Evolutionary conservation across 1,140 invertebrate species (phyloP).

Genomic region (Zaprionus ghesquierei): DNA sequence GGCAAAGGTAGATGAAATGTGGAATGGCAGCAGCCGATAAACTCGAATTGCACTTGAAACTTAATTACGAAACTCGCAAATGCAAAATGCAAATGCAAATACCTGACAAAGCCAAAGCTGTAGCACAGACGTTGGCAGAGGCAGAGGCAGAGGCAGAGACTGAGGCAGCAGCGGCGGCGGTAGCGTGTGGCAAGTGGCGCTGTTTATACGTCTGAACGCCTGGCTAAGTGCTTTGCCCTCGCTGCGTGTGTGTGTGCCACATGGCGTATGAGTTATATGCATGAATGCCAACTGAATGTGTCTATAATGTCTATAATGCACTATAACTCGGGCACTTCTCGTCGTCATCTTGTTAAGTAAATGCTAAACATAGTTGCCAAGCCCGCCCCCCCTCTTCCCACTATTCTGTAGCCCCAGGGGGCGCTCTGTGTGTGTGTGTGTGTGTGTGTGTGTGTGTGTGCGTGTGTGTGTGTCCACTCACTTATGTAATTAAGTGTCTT

Average conservation of each 20-base stretch:
- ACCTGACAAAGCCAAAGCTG: conserved; percentile 50
- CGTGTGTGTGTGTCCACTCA: conserved; percentile 45
- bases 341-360: conserved; percentile 45
- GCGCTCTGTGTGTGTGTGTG: neutral
- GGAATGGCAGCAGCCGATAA: conserved; percentile 60
- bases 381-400: neutral
- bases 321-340: conserved; percentile 27
- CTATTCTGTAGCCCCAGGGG: neutral
- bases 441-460: conserved; percentile 9
- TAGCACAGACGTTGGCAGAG: conserved; percentile 9
- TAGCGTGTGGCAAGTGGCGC: conserved; percentile 21
- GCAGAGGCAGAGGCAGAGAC: neutral
- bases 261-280: conserved; percentile 68
- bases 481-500: conserved; percentile 74
- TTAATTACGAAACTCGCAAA: conserved; percentile 77
- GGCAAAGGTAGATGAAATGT: neutral
- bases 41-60: conserved; percentile 72
- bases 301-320: conserved; percentile 36
- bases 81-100: conserved; percentile 55
- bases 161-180: neutral
- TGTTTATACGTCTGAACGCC: conserved; percentile 49
- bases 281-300: conserved; percentile 55
- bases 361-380: conserved; percentile 46
- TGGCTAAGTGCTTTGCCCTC: conserved; percentile 38
- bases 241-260: conserved; percentile 6